Evolutionary conservation across 1,140 invertebrate species (phyloP).

Genomic region (Maconellicoccus hirsutus): DNA sequence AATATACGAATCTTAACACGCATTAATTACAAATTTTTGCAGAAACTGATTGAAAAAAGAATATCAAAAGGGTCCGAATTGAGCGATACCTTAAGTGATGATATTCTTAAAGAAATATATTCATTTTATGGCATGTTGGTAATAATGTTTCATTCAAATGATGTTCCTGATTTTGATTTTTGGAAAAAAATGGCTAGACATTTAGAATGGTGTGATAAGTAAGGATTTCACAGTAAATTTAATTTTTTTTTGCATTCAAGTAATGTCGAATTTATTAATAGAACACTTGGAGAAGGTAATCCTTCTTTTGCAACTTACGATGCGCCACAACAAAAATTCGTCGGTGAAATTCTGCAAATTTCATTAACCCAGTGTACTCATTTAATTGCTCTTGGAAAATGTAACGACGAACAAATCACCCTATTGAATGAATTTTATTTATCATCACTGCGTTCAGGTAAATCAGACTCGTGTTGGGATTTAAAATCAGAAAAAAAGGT

Average conservation of each 20-base stretch:
- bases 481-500: not conserved
- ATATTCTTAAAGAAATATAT: not conserved
- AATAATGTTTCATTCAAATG: not conserved
- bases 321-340: not conserved
- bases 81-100: not conserved
- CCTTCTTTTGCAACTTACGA: no score
- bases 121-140: not conserved
- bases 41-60: not conserved
- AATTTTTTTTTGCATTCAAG: no score
- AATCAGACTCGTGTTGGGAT: not conserved
- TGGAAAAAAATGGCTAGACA: not conserved
- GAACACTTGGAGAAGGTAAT: not conserved
- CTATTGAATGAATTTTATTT: not conserved
- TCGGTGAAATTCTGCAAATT: not conserved
- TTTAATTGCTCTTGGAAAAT: not conserved
- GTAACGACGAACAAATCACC: not conserved
- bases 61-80: not conserved
- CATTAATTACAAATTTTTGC: not conserved
- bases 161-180: not conserved
- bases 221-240: not conserved
- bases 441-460: not conserved
- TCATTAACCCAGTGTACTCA: not conserved
- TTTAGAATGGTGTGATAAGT: conserved; percentile 9
- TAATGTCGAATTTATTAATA: not conserved
- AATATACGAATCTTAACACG: not conserved